Conservation (phyloP, 2,113 vertebrate genomes). For the Probosciger aterrimus region DNA sequence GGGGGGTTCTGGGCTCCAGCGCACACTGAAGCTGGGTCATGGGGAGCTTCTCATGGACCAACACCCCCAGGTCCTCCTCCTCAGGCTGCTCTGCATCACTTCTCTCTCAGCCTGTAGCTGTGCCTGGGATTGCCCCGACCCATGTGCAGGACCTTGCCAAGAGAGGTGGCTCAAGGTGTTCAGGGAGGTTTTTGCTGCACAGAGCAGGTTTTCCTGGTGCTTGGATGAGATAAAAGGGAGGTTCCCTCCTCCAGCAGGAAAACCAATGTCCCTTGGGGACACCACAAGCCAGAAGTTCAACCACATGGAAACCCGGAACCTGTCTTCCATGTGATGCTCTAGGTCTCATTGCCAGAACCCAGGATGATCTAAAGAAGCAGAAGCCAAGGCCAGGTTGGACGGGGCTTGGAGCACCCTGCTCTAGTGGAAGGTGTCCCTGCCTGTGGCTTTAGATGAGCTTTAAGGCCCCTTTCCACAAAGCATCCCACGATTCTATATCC, state of each 20-base stretch:
- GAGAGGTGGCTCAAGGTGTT: not conserved
- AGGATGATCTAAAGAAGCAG: not conserved
- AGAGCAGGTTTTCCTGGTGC: not conserved
- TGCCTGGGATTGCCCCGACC: not conserved
- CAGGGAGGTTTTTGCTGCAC: not conserved
- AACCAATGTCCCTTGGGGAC: not conserved
- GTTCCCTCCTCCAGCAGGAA: not conserved
- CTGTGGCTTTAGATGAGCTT: not conserved
- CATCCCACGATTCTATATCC: not conserved
- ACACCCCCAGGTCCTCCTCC: not conserved
- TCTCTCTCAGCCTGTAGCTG: not conserved
- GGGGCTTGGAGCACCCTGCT: too few relatives aligned
- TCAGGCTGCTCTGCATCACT: not conserved
- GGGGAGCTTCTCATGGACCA: not conserved
- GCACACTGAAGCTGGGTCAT: too few relatives aligned
- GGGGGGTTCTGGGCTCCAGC: too few relatives aligned
- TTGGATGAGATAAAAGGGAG: not conserved
- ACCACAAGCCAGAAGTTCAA: not conserved
- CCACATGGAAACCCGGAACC: not conserved
- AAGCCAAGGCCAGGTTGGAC: not conserved
- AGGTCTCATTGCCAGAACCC: not conserved
- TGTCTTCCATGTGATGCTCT: accelerated
- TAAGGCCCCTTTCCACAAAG: too few relatives aligned
- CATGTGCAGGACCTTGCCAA: not conserved
- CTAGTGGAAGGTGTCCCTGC: not conserved